Conservation (phyloP, 2,797 vertebrate genomes). For the Pseudomugil gertrudae region DNA sequence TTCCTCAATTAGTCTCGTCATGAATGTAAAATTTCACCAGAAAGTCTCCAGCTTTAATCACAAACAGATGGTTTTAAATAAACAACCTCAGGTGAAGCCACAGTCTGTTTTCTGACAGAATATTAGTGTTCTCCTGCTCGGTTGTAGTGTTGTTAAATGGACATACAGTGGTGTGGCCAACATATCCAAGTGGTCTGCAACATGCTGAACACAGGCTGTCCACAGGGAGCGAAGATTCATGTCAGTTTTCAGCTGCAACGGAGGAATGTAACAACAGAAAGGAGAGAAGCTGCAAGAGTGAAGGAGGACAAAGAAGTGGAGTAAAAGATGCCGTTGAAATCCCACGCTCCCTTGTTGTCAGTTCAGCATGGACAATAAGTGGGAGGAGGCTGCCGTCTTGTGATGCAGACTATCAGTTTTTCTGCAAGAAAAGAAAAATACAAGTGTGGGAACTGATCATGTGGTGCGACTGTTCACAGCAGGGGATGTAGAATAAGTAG, state of each 20-base stretch:
- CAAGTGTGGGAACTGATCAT: constrained; percentile 18
- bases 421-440: constrained; percentile 65
- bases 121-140: constrained; percentile 33
- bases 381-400: constrained; percentile 79
- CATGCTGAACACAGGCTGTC: constrained; percentile 54
- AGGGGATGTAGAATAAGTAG: constrained; percentile 3
- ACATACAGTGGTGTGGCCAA: constrained; percentile 39
- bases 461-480: constrained; percentile 12
- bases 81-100: constrained; percentile 37
- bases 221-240: constrained; percentile 60
- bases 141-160: constrained; percentile 16
- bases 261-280: constrained; percentile 71
- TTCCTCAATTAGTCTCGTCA: constrained; percentile 38
- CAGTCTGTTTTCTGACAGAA: constrained; percentile 5
- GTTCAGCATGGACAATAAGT: constrained; percentile 84
- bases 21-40: constrained; percentile 48
- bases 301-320: constrained; percentile 34
- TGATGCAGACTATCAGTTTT: constrained; percentile 86
- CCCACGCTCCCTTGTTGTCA: constrained; percentile 66
- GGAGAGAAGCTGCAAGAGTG: constrained; percentile 34
- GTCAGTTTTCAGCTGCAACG: constrained; percentile 43
- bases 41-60: constrained; percentile 46
- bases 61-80: constrained; percentile 35
- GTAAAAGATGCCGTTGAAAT: constrained; percentile 49
- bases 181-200: background rate